phyloP scores from a whole-genome alignment of 2,888 invertebrate species.

The Onchidella celtica region DNA sequence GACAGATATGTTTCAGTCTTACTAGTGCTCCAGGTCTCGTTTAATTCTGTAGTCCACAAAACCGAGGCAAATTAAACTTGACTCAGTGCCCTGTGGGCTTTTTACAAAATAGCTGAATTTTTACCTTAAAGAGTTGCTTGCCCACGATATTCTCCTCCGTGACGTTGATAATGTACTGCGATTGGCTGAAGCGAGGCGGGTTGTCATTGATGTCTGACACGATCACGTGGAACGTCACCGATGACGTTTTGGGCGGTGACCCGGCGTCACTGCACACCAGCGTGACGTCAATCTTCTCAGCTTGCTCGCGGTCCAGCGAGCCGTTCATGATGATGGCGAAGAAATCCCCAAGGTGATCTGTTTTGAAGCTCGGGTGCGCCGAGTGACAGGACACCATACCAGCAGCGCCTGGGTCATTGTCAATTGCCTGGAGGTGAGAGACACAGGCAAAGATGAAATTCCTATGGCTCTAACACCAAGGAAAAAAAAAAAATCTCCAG shows the following conservation, averaged over 20 bases:
- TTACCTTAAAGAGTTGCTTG: constrained; percentile 56
- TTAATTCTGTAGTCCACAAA: too few relatives aligned
- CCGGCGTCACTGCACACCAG: constrained; percentile 74
- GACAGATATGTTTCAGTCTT: too few relatives aligned
- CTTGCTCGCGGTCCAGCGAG: constrained; percentile 69
- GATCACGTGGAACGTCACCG: constrained; percentile 66
- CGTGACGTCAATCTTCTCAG: constrained; percentile 65
- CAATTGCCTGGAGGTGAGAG: constrained; percentile 81
- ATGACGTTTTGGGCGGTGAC: constrained; percentile 66
- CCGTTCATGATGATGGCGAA: constrained; percentile 61
- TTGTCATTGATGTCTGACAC: constrained; percentile 76
- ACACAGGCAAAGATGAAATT: not conserved
- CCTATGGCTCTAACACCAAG: too few relatives aligned
- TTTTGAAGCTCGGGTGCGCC: constrained; percentile 53
- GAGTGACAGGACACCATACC: constrained; percentile 67
- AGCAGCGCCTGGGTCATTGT: constrained; percentile 69
- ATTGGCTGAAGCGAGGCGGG: constrained; percentile 65
- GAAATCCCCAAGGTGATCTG: constrained; percentile 46
- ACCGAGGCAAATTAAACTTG: too few relatives aligned
- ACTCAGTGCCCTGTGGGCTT: too few relatives aligned
- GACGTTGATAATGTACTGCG: constrained; percentile 66
- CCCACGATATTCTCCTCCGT: constrained; percentile 70
- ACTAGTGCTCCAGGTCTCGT: too few relatives aligned
- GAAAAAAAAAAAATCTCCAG: too few relatives aligned
- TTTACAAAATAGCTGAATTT: too few relatives aligned